Conservation (phyloP, 2,113 vertebrate species). For the Phrynocephalus versicolor region DNA sequence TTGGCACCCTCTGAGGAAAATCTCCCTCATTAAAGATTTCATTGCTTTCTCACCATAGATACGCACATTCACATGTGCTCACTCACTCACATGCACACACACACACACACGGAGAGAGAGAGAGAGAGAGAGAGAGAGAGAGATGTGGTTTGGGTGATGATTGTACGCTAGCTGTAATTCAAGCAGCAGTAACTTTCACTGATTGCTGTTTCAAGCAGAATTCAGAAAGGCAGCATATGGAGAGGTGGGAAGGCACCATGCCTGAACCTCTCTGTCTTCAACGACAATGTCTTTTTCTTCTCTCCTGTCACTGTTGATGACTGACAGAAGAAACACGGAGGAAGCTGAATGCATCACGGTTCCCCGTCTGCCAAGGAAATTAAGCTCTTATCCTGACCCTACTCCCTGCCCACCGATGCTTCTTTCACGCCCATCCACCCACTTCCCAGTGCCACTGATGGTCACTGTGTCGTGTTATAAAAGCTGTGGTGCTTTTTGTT, state of each 20-base stretch:
- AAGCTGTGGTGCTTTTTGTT: background rate
- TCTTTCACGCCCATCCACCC: background rate
- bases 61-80: too few relatives aligned
- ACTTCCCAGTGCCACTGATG: accelerated
- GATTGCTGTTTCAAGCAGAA: background rate
- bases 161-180: background rate
- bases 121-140: background rate
- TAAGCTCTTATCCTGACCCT: background rate
- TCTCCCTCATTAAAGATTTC: background rate
- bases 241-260: background rate
- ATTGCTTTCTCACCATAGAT: too few relatives aligned
- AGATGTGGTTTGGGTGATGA: too few relatives aligned
- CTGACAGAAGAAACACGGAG: background rate
- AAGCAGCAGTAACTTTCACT: background rate
- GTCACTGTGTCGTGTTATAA: background rate
- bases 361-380: background rate
- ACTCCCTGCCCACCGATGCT: accelerated
- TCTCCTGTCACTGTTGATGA: background rate
- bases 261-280: background rate
- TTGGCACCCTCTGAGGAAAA: background rate
- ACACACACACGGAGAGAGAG: background rate
- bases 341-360: accelerated
- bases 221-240: background rate
- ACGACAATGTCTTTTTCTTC: background rate
- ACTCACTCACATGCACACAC: too few relatives aligned